Evolutionary conservation across 2,888 invertebrate species (phyloP).

Genomic region (Cheiracanthium punctorium): DNA sequence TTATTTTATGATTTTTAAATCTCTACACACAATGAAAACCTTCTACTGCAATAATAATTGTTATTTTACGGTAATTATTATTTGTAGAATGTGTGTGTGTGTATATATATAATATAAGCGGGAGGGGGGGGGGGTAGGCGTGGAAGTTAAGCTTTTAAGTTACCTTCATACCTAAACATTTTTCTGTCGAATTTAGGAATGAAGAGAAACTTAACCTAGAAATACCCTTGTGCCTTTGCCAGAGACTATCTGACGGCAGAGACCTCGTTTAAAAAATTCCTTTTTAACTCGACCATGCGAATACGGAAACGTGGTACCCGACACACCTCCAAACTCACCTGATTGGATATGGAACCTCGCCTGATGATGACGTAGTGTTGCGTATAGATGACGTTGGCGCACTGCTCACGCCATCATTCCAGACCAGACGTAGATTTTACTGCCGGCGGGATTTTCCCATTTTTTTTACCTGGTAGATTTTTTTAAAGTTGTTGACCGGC

Average conservation of each 20-base stretch:
- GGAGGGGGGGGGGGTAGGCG: too few species aligned
- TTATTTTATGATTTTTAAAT: too few species aligned
- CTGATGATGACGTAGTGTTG: slow-evolving; percentile 42
- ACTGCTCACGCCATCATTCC: neutral
- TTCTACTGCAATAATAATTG: too few species aligned
- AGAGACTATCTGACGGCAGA: slow-evolving; percentile 12
- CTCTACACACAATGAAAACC: too few species aligned
- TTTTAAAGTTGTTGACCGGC: too few species aligned
- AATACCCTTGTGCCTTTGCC: slow-evolving; percentile 29
- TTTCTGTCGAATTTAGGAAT: too few species aligned
- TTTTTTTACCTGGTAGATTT: neutral
- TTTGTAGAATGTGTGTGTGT: too few species aligned
- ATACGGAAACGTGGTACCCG: slow-evolving; percentile 42
- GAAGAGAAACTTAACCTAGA: slow-evolving; percentile 37
- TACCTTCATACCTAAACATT: too few species aligned
- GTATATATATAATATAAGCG: too few species aligned
- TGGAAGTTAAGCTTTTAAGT: too few species aligned
- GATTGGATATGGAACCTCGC: slow-evolving; percentile 52
- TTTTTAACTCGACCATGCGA: slow-evolving; percentile 32
- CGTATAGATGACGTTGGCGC: slow-evolving; percentile 45
- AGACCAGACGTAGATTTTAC: slow-evolving; percentile 6
- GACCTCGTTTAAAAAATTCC: neutral
- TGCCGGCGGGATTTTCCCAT: too few species aligned
- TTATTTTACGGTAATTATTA: too few species aligned
- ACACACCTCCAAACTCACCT: slow-evolving; percentile 48